These are phyloP conservation scores for Calvadosia cruxmelitensis DNA, from an alignment of 30 jellyfish, hydroid and myxozoan species.

Conservation along the genomic window DNA sequence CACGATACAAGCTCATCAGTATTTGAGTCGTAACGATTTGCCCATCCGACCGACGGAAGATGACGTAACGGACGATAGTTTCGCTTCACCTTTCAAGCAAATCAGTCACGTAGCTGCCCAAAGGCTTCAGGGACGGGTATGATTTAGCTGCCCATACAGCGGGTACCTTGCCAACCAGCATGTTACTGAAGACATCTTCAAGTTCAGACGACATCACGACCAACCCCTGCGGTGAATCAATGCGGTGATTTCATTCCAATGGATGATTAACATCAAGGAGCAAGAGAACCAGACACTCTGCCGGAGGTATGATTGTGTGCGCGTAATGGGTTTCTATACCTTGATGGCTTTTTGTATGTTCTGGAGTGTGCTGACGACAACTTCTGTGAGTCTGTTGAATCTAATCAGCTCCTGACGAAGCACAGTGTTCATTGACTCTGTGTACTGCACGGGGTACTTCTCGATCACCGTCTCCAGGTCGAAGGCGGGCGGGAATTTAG, in stretches of 20 bases:
- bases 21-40: neutral
- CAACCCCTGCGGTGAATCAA: constrained; percentile 68
- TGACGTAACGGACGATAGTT: neutral
- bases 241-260: no score
- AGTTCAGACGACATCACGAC: constrained; percentile 82
- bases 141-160: constrained; percentile 99
- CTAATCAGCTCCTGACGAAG: constrained; percentile 86
- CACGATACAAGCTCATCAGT: neutral
- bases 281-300: neutral
- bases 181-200: constrained; percentile 74
- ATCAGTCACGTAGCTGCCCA: constrained; percentile 87
- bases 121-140: constrained; percentile 85
- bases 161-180: constrained; percentile 89
- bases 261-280: no score
- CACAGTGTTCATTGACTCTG: constrained; percentile 94
- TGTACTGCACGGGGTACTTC: constrained; percentile 78
- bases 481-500: constrained; percentile 73
- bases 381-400: constrained; percentile 78
- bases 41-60: no score
- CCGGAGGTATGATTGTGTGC: neutral
- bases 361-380: constrained; percentile 60
- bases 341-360: constrained; percentile 88
- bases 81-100: constrained; percentile 64
- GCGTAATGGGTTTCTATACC: no score
- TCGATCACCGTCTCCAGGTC: constrained; percentile 76